Evolutionary conservation across 2,888 invertebrate species (phyloP), one percentile per base, ranked within the genome.

Genomic region (Drosophila bunnanda): DNA sequence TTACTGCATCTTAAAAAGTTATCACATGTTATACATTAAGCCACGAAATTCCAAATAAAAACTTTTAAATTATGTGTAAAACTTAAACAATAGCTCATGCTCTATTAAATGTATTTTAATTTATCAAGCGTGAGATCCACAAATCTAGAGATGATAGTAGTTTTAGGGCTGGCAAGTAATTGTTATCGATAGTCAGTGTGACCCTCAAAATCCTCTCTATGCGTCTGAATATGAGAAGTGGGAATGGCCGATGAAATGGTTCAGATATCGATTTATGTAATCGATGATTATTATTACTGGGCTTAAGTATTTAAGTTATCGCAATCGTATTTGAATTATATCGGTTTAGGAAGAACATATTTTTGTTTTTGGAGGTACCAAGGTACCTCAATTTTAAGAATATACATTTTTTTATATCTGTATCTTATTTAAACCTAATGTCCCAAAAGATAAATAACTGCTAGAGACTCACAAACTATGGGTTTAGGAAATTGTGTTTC

Each of bases 31-130:
- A 30, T 44, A 30, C 41, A 38, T 32, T 60, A 67, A 59, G 59
- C 67, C 74, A 59, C 73, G 44, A 54, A 67, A 38, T 66, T 67
- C 44, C 64, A 64, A 53, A 64, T 36, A 57, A 62, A 55, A 56
- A 58, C 38, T 43, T 44, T 64, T 53, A 56, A 73, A 55, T 72
- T 62, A 62, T 55, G 54, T 50, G 52, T 52, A 79, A 87, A 82
- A 79, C 65, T 76, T 82, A 76, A 87, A 74, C 77, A 76, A 77
- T 79, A 78, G 65, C 55, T 69, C 79, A 79, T 86, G 73, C 72
- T 83, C 84, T 81, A 77, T 83, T 61, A 83, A 65, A 62, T 71
- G 69, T 75, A 86, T 78, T 82, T 87, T 75, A 75, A 82, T 70
- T 84, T 79, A 69, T 75, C 62, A 69, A 83, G 74, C 70, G 81